A percentile compares a stretch with the other conserved stretches of the same genome.
These are phyloP conservation scores for Eilema sororculum DNA, from an alignment of 2,888 invertebrate species.

Conservation along the genomic window DNA sequence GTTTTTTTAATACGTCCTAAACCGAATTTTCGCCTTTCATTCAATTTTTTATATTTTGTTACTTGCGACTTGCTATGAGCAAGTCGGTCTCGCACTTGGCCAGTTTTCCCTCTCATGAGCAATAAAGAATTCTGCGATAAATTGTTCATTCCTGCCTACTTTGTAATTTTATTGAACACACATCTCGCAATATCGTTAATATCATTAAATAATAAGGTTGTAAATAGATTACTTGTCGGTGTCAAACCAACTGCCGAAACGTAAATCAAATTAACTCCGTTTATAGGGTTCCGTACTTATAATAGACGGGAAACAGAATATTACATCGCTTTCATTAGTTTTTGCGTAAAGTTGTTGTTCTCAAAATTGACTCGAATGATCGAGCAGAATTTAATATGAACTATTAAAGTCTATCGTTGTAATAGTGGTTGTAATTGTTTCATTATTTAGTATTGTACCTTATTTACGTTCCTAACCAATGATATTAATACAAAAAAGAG, in stretches of 20 bases:
- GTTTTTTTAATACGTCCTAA: too few relatives aligned
- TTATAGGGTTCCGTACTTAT: slow-evolving; percentile 1
- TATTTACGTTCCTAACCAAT: too few relatives aligned
- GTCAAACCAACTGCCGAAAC: neutral
- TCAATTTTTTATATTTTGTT: too few relatives aligned
- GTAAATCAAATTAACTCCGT: neutral
- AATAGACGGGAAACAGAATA: neutral
- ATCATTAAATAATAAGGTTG: slow-evolving; percentile 16
- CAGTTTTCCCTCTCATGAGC: slow-evolving; percentile 26
- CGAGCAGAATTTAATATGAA: neutral
- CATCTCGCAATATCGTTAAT: slow-evolving; percentile 18
- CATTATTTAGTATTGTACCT: neutral
- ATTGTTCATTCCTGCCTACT: slow-evolving; percentile 34
- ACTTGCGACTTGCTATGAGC: too few relatives aligned
- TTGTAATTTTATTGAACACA: slow-evolving; percentile 24
- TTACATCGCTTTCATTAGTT: neutral
- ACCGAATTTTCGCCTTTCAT: too few relatives aligned
- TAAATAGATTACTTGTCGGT: neutral
- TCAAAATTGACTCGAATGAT: neutral
- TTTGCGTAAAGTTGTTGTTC: neutral
- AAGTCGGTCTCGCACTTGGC: too few relatives aligned
- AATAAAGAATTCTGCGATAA: slow-evolving; percentile 49
- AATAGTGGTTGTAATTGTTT: neutral
- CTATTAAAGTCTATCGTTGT: neutral
- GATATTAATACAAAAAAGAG: too few relatives aligned